A percentile compares a stretch with the other conserved stretches of the same genome.
Conservation (phyloP, 2,113 vertebrate genomes). For the Melierax canorus region DNA sequence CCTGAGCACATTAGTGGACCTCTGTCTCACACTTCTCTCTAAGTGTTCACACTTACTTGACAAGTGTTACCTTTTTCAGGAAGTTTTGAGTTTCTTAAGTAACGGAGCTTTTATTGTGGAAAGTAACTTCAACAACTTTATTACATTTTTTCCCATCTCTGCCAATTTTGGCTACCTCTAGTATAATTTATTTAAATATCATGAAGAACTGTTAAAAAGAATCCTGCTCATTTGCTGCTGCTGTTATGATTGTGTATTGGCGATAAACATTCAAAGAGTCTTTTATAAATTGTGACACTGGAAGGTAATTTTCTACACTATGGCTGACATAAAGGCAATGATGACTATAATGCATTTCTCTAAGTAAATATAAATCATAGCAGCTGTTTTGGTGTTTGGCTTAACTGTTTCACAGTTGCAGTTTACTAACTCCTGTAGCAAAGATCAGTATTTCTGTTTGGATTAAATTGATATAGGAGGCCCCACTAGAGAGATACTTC, state of each 20-base stretch:
- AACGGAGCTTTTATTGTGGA: background rate
- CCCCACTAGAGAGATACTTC: background rate
- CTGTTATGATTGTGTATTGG: background rate
- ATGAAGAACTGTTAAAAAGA: background rate
- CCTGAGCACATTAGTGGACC: background rate
- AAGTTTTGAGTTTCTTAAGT: background rate
- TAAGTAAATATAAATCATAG: background rate
- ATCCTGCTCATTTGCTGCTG: background rate
- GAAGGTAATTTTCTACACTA: background rate
- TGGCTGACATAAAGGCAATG: background rate
- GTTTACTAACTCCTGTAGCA: background rate
- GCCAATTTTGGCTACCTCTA: background rate
- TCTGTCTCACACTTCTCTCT: background rate
- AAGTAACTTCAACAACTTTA: background rate
- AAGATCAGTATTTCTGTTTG: background rate
- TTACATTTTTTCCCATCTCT: background rate
- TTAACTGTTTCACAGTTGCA: background rate
- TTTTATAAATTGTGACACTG: conserved; percentile 15
- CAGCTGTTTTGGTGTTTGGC: background rate
- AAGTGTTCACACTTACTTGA: background rate
- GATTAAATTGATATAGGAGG: background rate
- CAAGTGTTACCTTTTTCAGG: background rate
- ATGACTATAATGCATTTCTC: background rate
- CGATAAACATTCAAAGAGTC: conserved; percentile 16
- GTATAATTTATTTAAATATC: background rate